Conservation (phyloP, 2,113 vertebrate genomes). For the Melanostigma gelatinosum region DNA sequence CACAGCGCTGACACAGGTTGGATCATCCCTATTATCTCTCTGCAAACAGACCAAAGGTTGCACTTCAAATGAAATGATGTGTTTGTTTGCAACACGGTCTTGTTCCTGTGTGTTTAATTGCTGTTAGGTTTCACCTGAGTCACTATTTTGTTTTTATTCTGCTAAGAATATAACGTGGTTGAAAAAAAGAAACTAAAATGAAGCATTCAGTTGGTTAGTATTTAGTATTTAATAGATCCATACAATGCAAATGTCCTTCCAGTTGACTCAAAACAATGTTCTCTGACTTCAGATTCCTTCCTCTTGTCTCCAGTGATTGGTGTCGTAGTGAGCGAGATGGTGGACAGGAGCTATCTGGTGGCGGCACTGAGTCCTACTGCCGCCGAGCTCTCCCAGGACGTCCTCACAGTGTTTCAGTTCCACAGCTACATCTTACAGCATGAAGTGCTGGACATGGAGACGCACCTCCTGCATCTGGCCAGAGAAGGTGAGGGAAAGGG, state of each 20-base stretch:
- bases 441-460: constrained; percentile 87
- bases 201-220: no score
- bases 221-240: neutral
- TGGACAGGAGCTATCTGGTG: constrained; percentile 86
- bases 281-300: neutral
- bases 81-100: neutral
- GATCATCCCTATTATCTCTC: neutral
- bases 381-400: constrained; percentile 86
- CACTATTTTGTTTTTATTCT: constrained; percentile 1
- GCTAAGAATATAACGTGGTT: neutral
- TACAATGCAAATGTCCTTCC: neutral
- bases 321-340: constrained; percentile 90
- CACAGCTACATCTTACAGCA: constrained; percentile 88
- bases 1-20: constrained; percentile 89
- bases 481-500: constrained; percentile 86
- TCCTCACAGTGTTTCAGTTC: constrained; percentile 95
- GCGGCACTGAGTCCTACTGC: constrained; percentile 62
- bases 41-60: constrained; percentile 16
- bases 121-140: neutral
- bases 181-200: no score
- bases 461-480: constrained; percentile 88
- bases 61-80: neutral
- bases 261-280: neutral
- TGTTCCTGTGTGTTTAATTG: neutral
- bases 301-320: constrained; percentile 83